Conservation (phyloP, 2,113 vertebrate species). For the Ptilorrhoa leucosticta region DNA sequence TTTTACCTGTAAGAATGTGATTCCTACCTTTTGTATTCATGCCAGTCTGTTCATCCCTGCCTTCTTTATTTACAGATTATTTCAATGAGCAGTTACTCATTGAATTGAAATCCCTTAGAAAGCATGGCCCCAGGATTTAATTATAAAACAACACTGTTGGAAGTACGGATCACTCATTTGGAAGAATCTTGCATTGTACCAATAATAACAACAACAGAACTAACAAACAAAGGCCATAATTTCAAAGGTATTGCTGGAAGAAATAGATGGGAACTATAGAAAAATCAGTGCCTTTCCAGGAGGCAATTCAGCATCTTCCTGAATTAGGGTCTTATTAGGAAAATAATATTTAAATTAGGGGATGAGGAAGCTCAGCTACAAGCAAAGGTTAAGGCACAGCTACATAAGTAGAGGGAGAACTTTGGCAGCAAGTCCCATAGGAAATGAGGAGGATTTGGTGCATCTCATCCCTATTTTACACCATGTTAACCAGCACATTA, state of each 20-base stretch:
- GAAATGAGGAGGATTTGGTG: neutral
- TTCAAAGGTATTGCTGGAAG: neutral
- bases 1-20: neutral
- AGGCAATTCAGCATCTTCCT: neutral
- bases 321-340: neutral
- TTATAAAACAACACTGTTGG: neutral
- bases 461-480: neutral
- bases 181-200: slow-evolving; percentile 27
- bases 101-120: neutral
- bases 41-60: neutral
- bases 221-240: neutral
- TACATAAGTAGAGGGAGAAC: neutral
- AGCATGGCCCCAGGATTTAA: neutral
- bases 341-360: neutral
- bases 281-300: neutral
- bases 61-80: neutral
- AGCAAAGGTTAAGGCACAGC: neutral
- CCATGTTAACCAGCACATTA: neutral
- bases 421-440: neutral
- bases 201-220: neutral
- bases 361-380: neutral
- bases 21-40: neutral
- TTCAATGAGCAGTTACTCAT: neutral
- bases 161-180: slow-evolving; percentile 18
- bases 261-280: neutral